These are phyloP conservation scores for Luperina nickerlii DNA, from an alignment of 2,888 invertebrate species.

Conservation along the genomic window DNA sequence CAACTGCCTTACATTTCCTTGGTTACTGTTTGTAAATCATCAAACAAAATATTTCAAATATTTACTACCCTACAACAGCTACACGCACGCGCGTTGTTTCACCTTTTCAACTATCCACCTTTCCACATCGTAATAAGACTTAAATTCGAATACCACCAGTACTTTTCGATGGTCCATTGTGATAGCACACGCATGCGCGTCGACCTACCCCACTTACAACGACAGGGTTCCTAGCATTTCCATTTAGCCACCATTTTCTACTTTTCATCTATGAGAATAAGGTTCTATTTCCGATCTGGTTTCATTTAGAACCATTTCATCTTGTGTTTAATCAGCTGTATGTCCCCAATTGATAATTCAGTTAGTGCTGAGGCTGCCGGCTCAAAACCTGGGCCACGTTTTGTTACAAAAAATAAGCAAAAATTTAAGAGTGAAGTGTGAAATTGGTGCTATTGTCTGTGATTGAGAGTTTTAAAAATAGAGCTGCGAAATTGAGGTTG, in stretches of 20 bases:
- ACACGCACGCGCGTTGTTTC: constrained; percentile 76
- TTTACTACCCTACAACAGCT: constrained; percentile 72
- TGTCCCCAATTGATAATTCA: constrained; percentile 87
- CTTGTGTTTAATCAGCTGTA: constrained; percentile 88
- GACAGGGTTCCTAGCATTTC: constrained; percentile 75
- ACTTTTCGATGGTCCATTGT: constrained; percentile 76
- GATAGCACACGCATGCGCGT: constrained; percentile 83
- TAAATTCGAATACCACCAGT: constrained; percentile 58
- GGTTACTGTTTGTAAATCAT: constrained; percentile 79
- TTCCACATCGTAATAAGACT: constrained; percentile 67
- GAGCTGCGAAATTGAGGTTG: constrained; percentile 56
- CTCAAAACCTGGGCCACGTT: constrained; percentile 73
- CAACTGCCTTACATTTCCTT: constrained; percentile 78
- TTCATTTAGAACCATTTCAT: constrained; percentile 77
- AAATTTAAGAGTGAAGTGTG: constrained; percentile 54
- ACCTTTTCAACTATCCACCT: constrained; percentile 60
- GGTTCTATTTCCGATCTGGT: constrained; percentile 75
- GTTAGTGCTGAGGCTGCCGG: constrained; percentile 83
- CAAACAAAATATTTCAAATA: constrained; percentile 82
- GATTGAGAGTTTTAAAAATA: constrained; percentile 57
- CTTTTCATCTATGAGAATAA: constrained; percentile 76
- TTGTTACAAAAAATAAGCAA: constrained; percentile 60
- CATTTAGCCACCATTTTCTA: constrained; percentile 70
- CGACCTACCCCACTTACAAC: constrained; percentile 74
- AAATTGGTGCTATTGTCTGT: constrained; percentile 65